Evolutionary conservation across 64 coral and sea anemone genomes (phyloP).

Genomic region (Montipora foliosa): DNA sequence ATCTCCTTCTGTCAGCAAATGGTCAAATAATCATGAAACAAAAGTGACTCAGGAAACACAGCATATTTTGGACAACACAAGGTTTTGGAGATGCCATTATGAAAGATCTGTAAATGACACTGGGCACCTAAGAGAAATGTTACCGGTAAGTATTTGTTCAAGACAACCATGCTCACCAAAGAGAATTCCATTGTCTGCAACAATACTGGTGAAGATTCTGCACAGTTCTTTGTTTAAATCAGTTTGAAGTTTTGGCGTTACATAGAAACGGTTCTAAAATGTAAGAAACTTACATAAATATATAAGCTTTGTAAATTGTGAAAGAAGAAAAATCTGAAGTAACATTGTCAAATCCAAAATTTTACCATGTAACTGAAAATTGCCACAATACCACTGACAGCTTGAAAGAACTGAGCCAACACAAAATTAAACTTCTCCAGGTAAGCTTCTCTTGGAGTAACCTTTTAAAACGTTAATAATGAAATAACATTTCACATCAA

Average conservation of each 20-base stretch:
- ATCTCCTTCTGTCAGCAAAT: no score
- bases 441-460: conserved; percentile 69
- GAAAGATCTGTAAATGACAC: no score
- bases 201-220: conserved; percentile 81
- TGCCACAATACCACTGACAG: conserved; percentile 92
- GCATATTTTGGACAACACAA: no score
- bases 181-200: conserved; percentile 72
- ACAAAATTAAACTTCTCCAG: conserved; percentile 88
- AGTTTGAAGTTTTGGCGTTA: conserved; percentile 85
- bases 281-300: neutral
- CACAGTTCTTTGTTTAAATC: conserved; percentile 83
- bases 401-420: conserved; percentile 96
- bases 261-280: conserved; percentile 96
- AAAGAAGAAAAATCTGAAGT: no score
- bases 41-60: no score
- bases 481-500: neutral
- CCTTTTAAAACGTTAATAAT: conserved; percentile 37
- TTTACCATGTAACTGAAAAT: conserved; percentile 99
- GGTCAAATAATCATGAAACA: no score
- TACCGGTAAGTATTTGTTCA: no score
- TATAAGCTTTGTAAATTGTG: no score
- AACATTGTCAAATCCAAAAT: neutral
- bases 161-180: conserved; percentile 77
- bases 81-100: no score
- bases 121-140: no score